Percentiles rank a stretch among this genome's conserved stretches.
Evolutionary conservation across 2,797 vertebrate genomes (phyloP).

Genomic region (Rhabdomys pumilio): DNA sequence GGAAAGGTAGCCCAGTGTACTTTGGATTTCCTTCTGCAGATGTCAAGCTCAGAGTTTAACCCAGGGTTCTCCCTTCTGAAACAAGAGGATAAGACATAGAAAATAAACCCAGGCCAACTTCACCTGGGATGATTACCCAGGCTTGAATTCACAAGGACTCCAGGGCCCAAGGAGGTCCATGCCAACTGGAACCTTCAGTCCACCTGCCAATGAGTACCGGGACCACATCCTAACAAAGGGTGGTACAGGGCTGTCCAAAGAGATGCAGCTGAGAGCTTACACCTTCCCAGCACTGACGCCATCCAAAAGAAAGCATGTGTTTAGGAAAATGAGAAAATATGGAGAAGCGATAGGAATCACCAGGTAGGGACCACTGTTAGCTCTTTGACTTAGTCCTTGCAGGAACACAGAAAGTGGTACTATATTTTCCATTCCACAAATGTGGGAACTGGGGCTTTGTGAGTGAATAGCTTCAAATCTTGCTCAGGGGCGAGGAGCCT

Average conservation of each 20-base stretch:
- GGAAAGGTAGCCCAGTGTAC: neutral
- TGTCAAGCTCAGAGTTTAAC: neutral
- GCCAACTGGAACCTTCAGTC: neutral
- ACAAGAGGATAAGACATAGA: neutral
- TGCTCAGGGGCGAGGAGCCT: neutral
- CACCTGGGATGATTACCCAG: neutral
- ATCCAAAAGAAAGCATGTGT: neutral
- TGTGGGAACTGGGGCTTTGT: neutral
- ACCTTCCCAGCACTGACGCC: neutral
- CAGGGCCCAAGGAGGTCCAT: too few relatives aligned
- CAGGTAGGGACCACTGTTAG: neutral
- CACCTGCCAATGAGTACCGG: neutral
- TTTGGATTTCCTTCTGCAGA: neutral
- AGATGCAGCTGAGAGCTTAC: rapidly evolving
- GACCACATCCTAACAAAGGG: neutral
- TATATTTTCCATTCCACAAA: neutral
- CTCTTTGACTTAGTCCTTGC: too few relatives aligned
- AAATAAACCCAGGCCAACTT: neutral
- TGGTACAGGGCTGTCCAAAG: too few relatives aligned
- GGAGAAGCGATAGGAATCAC: neutral
- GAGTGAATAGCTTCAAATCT: neutral
- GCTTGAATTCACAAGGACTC: rapidly evolving
- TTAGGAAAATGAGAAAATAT: rapidly evolving
- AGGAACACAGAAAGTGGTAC: rapidly evolving
- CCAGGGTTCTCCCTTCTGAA: neutral